Percentiles rank a stretch among this genome's conserved stretches.
Conservation (phyloP, 2,888 invertebrate species). For the Melanargia galathea region DNA sequence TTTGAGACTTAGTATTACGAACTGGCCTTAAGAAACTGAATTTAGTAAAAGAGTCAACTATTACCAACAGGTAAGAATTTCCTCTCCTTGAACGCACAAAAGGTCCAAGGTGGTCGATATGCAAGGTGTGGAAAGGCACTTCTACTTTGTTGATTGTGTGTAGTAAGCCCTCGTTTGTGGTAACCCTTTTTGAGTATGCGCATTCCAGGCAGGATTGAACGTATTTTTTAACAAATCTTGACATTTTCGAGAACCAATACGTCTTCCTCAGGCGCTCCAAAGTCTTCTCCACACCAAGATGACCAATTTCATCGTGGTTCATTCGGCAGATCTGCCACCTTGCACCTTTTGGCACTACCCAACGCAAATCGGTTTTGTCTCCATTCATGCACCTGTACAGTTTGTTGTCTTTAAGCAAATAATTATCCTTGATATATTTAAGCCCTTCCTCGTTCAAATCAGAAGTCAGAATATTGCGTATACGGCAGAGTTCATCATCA, state of each 20-base stretch:
- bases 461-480: slow-evolving; percentile 34
- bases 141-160: slow-evolving; percentile 41
- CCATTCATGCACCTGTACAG: slow-evolving; percentile 33
- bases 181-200: slow-evolving; percentile 37
- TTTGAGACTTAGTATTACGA: slow-evolving; percentile 32
- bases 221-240: slow-evolving; percentile 35
- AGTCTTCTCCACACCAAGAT: slow-evolving; percentile 43
- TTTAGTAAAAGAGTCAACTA: slow-evolving; percentile 35
- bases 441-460: slow-evolving; percentile 27
- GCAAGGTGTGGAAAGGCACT: slow-evolving; percentile 38
- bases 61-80: slow-evolving; percentile 27
- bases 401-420: slow-evolving; percentile 33
- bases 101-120: slow-evolving; percentile 40
- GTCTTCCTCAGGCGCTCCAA: slow-evolving; percentile 26
- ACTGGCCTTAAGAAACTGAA: slow-evolving; percentile 29
- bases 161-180: slow-evolving; percentile 33
- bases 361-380: slow-evolving; percentile 31
- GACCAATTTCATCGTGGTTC: slow-evolving; percentile 57
- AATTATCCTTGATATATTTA: slow-evolving; percentile 35
- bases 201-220: slow-evolving; percentile 36
- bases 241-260: slow-evolving; percentile 41
- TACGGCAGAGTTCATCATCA: slow-evolving; percentile 35
- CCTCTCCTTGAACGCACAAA: slow-evolving; percentile 57
- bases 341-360: slow-evolving; percentile 49
- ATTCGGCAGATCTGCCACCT: slow-evolving; percentile 48